These are phyloP conservation scores for Antedon mediterranea DNA, from an alignment of 53 echinoderm and acorn worm species.

Conservation along the genomic window DNA sequence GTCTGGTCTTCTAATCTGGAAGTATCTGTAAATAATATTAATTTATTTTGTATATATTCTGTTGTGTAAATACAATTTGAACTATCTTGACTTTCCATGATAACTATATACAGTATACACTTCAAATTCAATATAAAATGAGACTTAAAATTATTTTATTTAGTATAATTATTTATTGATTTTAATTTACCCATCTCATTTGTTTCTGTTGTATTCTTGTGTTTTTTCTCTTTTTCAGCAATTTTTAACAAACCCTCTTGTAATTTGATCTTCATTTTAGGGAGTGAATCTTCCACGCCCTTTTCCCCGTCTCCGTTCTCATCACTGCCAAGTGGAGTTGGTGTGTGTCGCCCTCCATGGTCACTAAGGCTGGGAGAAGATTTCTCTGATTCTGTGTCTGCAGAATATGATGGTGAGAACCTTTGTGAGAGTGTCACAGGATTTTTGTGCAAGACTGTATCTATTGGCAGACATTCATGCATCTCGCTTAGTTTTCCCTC, in stretches of 20 bases:
- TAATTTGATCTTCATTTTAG: background rate
- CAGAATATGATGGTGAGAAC: constrained; percentile 78
- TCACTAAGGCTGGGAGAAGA: constrained; percentile 18
- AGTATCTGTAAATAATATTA: no score
- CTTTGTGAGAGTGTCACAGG: constrained; percentile 51
- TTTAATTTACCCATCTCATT: no score
- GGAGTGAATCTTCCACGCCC: background rate
- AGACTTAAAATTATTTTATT: no score
- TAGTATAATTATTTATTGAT: no score
- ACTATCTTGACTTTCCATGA: no score
- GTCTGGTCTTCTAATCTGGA: no score
- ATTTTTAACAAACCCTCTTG: background rate
- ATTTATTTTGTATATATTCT: no score
- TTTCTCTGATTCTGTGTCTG: constrained; percentile 83
- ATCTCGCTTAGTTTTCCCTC: constrained; percentile 75
- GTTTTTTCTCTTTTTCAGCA: background rate
- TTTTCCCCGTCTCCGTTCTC: constrained; percentile 3
- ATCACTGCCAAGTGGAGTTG: constrained; percentile 39
- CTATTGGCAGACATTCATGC: constrained; percentile 31
- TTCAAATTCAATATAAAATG: no score
- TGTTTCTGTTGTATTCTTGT: no score
- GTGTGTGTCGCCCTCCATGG: constrained; percentile 29
- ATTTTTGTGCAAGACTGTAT: constrained; percentile 42
- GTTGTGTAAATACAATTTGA: no score
- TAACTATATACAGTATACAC: no score